phyloP scores from a whole-genome alignment of 2,888 invertebrate species.

The Miltochrista miniata region DNA sequence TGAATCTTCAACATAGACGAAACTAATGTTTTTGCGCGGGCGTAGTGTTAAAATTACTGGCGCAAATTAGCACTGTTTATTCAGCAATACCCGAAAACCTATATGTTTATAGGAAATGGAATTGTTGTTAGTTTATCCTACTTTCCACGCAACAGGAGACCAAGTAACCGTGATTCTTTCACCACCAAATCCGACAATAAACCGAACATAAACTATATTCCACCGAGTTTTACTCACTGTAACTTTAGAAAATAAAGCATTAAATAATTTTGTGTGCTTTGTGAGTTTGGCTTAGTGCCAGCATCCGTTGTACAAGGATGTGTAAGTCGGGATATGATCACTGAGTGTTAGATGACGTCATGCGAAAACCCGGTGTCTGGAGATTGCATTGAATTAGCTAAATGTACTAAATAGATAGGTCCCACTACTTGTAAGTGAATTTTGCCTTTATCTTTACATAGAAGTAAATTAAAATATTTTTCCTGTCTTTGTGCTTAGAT shows the following conservation, averaged over 20 bases:
- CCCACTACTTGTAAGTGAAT: too few relatives aligned
- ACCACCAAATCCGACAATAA: conserved; percentile 1
- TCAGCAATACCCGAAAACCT: conserved; percentile 9
- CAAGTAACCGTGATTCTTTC: conserved; percentile 5
- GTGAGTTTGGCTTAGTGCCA: conserved; percentile 32
- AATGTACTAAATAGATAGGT: too few relatives aligned
- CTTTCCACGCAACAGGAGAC: not conserved
- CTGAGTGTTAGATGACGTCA: conserved; percentile 26
- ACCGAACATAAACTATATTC: conserved; percentile 1
- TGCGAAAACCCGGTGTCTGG: conserved; percentile 6
- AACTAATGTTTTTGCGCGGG: conserved; percentile 12
- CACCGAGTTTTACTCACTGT: conserved; percentile 7
- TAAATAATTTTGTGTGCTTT: conserved; percentile 33
- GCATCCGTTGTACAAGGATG: conserved; percentile 35
- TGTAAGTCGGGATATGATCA: conserved; percentile 30
- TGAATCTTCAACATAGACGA: conserved; percentile 1
- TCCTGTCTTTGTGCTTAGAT: too few relatives aligned
- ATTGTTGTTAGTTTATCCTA: conserved; percentile 2
- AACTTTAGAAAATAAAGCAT: conserved; percentile 36
- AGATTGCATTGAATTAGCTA: too few relatives aligned
- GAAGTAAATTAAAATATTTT: too few relatives aligned
- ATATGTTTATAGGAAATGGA: conserved; percentile 2
- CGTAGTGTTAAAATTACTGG: conserved; percentile 11
- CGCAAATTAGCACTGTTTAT: conserved; percentile 8
- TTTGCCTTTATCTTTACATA: too few relatives aligned